Conservation (phyloP, 2,888 invertebrate genomes). For the Lochmaea crataegi region DNA sequence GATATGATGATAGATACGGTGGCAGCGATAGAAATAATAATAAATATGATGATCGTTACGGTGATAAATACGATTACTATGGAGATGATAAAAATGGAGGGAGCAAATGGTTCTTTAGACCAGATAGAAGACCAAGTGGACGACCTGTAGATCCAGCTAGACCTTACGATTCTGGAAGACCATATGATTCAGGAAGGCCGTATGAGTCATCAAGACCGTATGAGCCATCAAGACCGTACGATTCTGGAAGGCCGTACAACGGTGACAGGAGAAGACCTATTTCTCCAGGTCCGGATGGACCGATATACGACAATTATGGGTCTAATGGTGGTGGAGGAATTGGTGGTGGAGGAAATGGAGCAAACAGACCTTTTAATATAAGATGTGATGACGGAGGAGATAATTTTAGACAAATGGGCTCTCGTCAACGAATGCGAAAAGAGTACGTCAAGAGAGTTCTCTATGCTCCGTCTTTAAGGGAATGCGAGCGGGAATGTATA, state of each 20-base stretch:
- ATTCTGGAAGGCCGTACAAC: slow-evolving; percentile 33
- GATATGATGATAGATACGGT: slow-evolving; percentile 48
- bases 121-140: slow-evolving; percentile 57
- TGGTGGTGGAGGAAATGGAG: background rate
- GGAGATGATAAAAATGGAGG: slow-evolving; percentile 61
- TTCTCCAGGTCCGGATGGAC: slow-evolving; percentile 63
- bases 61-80: slow-evolving; percentile 55
- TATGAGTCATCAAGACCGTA: slow-evolving; percentile 44
- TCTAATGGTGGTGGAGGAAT: background rate
- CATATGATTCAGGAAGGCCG: slow-evolving; percentile 45
- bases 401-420: slow-evolving; percentile 81
- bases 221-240: slow-evolving; percentile 39
- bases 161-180: slow-evolving; percentile 48
- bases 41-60: slow-evolving; percentile 53
- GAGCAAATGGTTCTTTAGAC: slow-evolving; percentile 59
- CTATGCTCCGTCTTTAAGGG: slow-evolving; percentile 78
- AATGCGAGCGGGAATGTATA: slow-evolving; percentile 87
- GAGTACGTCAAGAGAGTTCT: slow-evolving; percentile 81
- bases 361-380: slow-evolving; percentile 65
- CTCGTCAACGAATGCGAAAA: slow-evolving; percentile 81
- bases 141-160: slow-evolving; percentile 51
- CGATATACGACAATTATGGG: slow-evolving; percentile 62
- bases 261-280: slow-evolving; percentile 54
- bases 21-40: slow-evolving; percentile 56
- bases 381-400: slow-evolving; percentile 85